A percentile compares a stretch with the other conserved stretches of the same genome.
phyloP scores from a whole-genome alignment of 2,797 vertebrate species.

The Streptopelia turtur region DNA sequence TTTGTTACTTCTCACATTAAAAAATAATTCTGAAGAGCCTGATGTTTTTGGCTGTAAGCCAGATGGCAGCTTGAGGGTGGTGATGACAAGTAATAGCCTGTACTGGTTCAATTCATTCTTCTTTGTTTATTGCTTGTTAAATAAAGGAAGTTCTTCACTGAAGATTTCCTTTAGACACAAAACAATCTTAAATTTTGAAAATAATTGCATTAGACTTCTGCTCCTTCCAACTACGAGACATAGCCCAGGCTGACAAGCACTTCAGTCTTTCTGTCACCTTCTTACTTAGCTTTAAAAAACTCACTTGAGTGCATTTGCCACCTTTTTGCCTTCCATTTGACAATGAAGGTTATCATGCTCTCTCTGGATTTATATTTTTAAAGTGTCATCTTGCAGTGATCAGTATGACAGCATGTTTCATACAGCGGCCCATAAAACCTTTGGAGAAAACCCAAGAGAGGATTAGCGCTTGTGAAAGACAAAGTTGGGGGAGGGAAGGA shows the following conservation, averaged over 20 bases:
- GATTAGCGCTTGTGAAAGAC: constrained; percentile 38
- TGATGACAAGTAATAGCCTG: background rate
- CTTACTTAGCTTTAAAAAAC: background rate
- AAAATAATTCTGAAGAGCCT: background rate
- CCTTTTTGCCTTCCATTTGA: constrained; percentile 48
- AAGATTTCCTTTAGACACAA: background rate
- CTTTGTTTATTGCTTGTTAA: background rate
- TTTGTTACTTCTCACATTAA: background rate
- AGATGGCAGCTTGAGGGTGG: background rate
- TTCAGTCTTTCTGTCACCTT: constrained; percentile 14
- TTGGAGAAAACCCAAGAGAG: constrained; percentile 27
- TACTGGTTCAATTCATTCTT: background rate
- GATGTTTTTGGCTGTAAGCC: background rate
- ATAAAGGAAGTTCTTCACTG: background rate
- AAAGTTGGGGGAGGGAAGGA: background rate
- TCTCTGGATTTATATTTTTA: constrained; percentile 29
- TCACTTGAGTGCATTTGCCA: background rate
- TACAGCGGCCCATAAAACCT: background rate
- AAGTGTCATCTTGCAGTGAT: constrained; percentile 37
- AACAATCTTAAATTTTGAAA: background rate
- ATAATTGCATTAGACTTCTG: background rate
- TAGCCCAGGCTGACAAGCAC: background rate
- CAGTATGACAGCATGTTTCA: constrained; percentile 28
- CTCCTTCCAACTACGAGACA: background rate
- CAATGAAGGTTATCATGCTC: constrained; percentile 13